Conservation (phyloP, 2,797 vertebrate genomes). For the Glossophaga mutica region DNA sequence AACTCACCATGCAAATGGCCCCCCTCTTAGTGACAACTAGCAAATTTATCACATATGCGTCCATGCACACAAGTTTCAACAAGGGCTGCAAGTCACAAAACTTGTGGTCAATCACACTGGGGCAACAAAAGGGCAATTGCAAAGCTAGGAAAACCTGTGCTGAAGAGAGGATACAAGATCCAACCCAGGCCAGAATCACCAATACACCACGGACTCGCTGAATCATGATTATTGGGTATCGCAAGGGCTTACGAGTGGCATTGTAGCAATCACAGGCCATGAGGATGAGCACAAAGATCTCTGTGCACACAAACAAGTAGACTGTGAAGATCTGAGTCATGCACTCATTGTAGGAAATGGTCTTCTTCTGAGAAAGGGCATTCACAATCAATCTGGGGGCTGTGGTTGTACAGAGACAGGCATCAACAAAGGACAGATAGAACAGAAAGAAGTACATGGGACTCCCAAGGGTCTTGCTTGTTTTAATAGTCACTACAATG, state of each 20-base stretch:
- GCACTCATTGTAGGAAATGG: conserved; percentile 24
- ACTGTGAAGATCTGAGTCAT: conserved; percentile 61
- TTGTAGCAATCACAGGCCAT: conserved; percentile 62
- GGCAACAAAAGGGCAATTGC: conserved; percentile 59
- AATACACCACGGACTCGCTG: not conserved
- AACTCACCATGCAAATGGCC: conserved; percentile 11
- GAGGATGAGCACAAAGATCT: conserved; percentile 59
- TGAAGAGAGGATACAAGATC: conserved; percentile 29
- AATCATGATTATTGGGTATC: conserved; percentile 48
- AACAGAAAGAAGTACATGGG: conserved; percentile 58
- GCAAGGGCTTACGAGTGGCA: conserved; percentile 13
- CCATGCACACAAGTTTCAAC: conserved; percentile 27
- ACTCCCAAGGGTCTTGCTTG: not conserved
- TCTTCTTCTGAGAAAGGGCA: not conserved
- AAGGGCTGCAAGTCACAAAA: conserved; percentile 54
- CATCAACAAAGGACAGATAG: conserved; percentile 39
- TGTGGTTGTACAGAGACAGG: not conserved
- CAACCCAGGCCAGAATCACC: conserved; percentile 5
- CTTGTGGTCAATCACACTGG: conserved; percentile 34
- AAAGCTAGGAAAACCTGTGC: conserved; percentile 30
- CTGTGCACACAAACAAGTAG: conserved; percentile 53
- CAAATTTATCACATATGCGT: conserved; percentile 16
- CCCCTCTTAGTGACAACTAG: conserved; percentile 33
- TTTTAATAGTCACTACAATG: not conserved
- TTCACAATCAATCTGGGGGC: conserved; percentile 13